A percentile compares a stretch with the other conserved stretches of the same genome.
These are phyloP conservation scores for Onychomys arenicola DNA, from an alignment of 2,797 vertebrate genomes.

Conservation along the genomic window DNA sequence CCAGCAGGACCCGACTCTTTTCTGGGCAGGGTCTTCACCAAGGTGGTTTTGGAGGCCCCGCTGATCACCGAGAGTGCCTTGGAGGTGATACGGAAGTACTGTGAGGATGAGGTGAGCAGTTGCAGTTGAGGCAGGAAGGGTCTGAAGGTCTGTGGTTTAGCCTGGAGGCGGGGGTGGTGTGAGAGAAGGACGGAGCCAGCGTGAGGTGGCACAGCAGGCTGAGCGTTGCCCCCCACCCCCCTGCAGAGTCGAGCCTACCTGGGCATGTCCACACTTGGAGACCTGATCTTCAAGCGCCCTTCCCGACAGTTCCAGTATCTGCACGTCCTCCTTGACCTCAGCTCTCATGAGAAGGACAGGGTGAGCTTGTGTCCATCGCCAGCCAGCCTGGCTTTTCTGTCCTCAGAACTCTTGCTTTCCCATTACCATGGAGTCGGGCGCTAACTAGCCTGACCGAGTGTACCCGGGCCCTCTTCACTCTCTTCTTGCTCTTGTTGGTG, in stretches of 20 bases:
- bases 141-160: neutral
- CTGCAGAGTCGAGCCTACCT: constrained; percentile 95
- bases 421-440: neutral
- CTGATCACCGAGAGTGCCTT: constrained; percentile 95
- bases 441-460: neutral
- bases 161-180: too few relatives aligned
- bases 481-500: neutral
- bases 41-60: constrained; percentile 95
- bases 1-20: neutral
- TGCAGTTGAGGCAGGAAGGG: accelerated
- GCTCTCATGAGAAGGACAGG: constrained; percentile 98
- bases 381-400: neutral
- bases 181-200: neutral
- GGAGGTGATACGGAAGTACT: constrained; percentile 97
- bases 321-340: constrained; percentile 96
- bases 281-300: constrained; percentile 95
- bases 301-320: constrained; percentile 97
- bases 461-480: neutral
- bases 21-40: constrained; percentile 94
- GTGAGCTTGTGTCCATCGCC: constrained; percentile 75
- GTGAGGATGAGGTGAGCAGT: constrained; percentile 94
- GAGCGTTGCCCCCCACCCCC: neutral
- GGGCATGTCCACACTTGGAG: constrained; percentile 96
- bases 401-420: neutral
- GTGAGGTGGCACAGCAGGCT: neutral